Evolutionary conservation across 2,113 vertebrate species (phyloP), one percentile per base, ranked within the genome.

Genomic region (Cololabis saira): DNA sequence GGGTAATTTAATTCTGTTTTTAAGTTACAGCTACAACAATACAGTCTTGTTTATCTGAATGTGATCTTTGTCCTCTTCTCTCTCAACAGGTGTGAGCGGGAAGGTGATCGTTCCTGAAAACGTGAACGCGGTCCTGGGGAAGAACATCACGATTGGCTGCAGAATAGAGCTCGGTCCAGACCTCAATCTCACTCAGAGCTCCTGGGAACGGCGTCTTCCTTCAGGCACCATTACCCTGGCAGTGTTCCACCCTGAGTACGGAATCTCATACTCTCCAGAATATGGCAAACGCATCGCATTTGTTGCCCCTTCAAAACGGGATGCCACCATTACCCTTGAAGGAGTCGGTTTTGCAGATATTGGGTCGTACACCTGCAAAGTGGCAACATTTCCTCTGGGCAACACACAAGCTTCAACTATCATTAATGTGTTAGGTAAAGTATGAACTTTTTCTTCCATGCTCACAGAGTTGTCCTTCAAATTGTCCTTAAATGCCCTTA

Each of bases 291-390:
- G 96, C 77, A 88, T 96, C 71, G 92, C 92, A 5, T 97, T 98
- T 89, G 93, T 95, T 83, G 94, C 95, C 68, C 93, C 95, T 19
- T 98, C 96, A 0, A 88, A 90, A 41, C 92, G 91, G 45, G 96
- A 98, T 85, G 96, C 96, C 76, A 96, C 96, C 51, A 96, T 99
- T 63, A 84, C 93, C 78, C 87, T 98, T 43, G 91, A 92, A 78
- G 94, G 94, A 57, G 94, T 96, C 50, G 93, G 90, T 69, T 97
- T 98, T 76, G 92, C 93, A 16, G 98, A 99, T 90, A 88, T 94
- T 9, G 98, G 98, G 69, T 91, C 93, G 59, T 99, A 99, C 81
- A 92, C 93, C 87, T 99, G 97, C 90, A 98, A 98, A 91, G 96
- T 95, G 81, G 95, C 92, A 62, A 99, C 96, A 10, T 99, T 98